These are phyloP conservation scores for Sarcophaga carnaria DNA, from an alignment of 2,888 invertebrate species.

Conservation along the genomic window DNA sequence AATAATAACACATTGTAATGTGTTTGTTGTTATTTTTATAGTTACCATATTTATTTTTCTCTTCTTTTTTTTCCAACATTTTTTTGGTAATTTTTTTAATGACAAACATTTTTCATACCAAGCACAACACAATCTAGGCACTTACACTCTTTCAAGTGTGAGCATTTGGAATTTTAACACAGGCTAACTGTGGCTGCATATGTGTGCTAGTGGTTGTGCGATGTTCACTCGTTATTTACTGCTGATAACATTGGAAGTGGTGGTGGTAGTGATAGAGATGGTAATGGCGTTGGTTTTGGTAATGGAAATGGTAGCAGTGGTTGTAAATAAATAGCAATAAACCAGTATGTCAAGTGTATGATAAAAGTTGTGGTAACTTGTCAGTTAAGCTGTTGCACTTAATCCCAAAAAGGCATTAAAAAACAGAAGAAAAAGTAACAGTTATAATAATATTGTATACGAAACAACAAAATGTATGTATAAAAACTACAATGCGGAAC, in stretches of 20 bases:
- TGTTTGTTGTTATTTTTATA: not conserved
- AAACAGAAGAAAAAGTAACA: too few species aligned
- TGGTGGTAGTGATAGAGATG: slow-evolving; percentile 6
- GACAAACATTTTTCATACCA: slow-evolving; percentile 51
- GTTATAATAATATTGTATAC: not conserved
- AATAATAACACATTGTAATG: not conserved
- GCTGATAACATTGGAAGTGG: slow-evolving; percentile 23
- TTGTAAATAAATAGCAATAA: slow-evolving; percentile 1
- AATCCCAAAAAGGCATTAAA: not conserved
- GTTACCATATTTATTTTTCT: not conserved
- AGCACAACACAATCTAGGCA: not conserved
- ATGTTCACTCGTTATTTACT: not conserved
- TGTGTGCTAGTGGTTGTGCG: not conserved
- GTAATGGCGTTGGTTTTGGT: not conserved
- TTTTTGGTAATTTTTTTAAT: slow-evolving; percentile 53
- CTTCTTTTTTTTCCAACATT: not conserved
- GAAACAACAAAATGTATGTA: not conserved
- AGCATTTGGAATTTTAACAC: not conserved
- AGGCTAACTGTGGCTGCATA: not conserved
- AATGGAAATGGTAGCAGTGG: not conserved
- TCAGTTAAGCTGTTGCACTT: slow-evolving; percentile 24
- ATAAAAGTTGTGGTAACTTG: slow-evolving; percentile 61
- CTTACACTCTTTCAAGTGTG: not conserved
- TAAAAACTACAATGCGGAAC: not conserved
- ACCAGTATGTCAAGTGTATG: slow-evolving; percentile 58